Evolutionary conservation across 2,797 vertebrate species (phyloP).

Genomic region (Sebastes hubbsi): DNA sequence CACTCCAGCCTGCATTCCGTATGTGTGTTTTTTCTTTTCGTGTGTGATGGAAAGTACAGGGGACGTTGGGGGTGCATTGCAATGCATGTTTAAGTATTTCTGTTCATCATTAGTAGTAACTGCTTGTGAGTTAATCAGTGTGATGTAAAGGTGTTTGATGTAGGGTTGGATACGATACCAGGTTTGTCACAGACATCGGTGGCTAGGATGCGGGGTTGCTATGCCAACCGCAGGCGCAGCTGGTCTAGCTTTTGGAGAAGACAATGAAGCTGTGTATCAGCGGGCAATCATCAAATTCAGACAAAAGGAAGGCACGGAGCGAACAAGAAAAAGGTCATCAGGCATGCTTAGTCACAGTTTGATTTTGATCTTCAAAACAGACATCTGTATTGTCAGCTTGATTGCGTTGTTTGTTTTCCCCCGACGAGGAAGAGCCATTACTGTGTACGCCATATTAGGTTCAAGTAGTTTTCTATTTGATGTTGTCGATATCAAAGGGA

Average conservation of each 20-base stretch:
- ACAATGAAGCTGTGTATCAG: constrained; percentile 62
- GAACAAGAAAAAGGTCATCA: constrained; percentile 42
- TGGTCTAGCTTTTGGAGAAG: constrained; percentile 41
- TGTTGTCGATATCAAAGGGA: constrained; percentile 67
- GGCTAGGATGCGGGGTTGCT: constrained; percentile 53
- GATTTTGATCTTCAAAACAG: constrained; percentile 51
- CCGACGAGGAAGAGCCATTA: constrained; percentile 2
- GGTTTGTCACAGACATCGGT: constrained; percentile 5
- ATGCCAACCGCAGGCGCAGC: constrained; percentile 65
- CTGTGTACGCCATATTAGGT: constrained; percentile 20
- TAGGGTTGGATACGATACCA: constrained; percentile 1
- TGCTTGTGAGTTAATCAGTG: constrained; percentile 8
- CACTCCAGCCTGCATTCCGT: not conserved
- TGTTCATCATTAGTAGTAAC: not conserved
- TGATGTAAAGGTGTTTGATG: constrained; percentile 43
- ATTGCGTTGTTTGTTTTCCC: constrained; percentile 51
- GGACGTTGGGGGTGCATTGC: not conserved
- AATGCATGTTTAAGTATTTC: not conserved
- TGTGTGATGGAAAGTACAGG: not conserved
- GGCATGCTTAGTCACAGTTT: constrained; percentile 47
- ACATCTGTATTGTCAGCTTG: constrained; percentile 39
- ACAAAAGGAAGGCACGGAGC: constrained; percentile 19
- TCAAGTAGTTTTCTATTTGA: constrained; percentile 63
- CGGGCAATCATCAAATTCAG: constrained; percentile 41
- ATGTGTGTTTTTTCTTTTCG: not conserved